Evolutionary conservation across 92 coral and sea anemone species (phyloP), one percentile per base, ranked within the genome.

Genomic region (Zoanthus gigantus): DNA sequence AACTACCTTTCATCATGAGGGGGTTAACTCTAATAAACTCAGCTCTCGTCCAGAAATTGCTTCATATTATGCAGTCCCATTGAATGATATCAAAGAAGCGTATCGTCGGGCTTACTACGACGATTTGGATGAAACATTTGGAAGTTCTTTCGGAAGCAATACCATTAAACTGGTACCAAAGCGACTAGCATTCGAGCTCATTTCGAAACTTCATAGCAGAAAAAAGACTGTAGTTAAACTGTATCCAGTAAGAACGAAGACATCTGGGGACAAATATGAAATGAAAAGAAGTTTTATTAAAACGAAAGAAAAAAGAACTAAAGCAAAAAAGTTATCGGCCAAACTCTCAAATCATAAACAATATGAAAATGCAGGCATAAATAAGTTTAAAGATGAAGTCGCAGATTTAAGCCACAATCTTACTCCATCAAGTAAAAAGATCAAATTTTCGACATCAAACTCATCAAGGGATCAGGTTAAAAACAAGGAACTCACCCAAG

Each of bases 141-240:
- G 0, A 69, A 69, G 46, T 13, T 31, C 17, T 69, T 11, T 69
- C 46, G 15, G 31, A 31, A 31, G 45, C 47, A 50, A 18, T 23
- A 76, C 11, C 66, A 4, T 48, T 3, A 76, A 48, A 63, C 6
- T 17, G 10, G 32, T 76, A 18, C 75, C 85, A 11, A 81, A 14
- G 23, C 75, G 60, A 9, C 74, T 81, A 17, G 75, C 85, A 0
- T 63, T 12, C 18, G 45, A 45, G n/a, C 75, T 81, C 2, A 73
- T 46, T 45, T 46, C 75, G 46, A 66, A 46, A 10, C 58, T 81
- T 17, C 48, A 28, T 53, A 65, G 60, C 57, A 81, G 66, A 10
- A 28, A 42, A 1, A 57, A 47, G 11, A 81, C 85, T 12, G 46
- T 81, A n/a, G 50, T 81, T 48, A 29, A 81, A 61, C 73, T 80